Evolutionary conservation across 2,113 vertebrate genomes (phyloP).

Genomic region (Noturus placidus): DNA sequence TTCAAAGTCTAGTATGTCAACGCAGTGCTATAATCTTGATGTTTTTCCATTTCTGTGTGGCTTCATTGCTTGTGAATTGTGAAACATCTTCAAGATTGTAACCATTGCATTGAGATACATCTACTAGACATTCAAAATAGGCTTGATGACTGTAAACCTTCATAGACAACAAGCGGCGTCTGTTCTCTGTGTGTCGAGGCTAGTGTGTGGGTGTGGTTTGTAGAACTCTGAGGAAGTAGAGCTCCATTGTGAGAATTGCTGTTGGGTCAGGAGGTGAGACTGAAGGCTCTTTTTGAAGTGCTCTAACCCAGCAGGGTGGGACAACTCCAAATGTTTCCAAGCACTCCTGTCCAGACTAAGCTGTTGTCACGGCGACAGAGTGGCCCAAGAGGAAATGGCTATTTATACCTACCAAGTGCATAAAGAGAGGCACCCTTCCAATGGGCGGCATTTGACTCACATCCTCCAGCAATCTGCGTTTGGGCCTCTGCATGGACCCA

Average conservation of each 20-base stretch:
- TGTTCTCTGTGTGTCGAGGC: constrained; percentile 1
- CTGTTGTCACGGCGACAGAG: constrained; percentile 42
- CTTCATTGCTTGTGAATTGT: neutral
- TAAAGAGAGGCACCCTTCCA: constrained; percentile 54
- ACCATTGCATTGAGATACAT: neutral
- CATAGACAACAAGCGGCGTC: neutral
- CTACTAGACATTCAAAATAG: neutral
- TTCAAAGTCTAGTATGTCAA: neutral
- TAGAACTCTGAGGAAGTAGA: constrained; percentile 45
- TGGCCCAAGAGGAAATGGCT: constrained; percentile 55
- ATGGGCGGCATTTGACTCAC: constrained; percentile 36
- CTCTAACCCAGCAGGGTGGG: constrained; percentile 42
- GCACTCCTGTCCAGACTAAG: constrained; percentile 36
- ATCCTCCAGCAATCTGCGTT: constrained; percentile 29
- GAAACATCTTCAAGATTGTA: neutral
- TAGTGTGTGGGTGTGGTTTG: constrained; percentile 31
- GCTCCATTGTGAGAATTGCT: constrained; percentile 40
- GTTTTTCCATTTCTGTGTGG: neutral
- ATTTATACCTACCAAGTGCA: constrained; percentile 51
- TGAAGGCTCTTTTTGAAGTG: constrained; percentile 49
- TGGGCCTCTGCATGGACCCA: neutral
- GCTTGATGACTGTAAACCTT: neutral
- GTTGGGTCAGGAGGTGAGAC: constrained; percentile 27
- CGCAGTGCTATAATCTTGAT: neutral
- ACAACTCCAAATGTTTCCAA: constrained; percentile 31